phyloP scores from a whole-genome alignment of 2,113 vertebrate genomes.

The Cochlearius cochlearius region DNA sequence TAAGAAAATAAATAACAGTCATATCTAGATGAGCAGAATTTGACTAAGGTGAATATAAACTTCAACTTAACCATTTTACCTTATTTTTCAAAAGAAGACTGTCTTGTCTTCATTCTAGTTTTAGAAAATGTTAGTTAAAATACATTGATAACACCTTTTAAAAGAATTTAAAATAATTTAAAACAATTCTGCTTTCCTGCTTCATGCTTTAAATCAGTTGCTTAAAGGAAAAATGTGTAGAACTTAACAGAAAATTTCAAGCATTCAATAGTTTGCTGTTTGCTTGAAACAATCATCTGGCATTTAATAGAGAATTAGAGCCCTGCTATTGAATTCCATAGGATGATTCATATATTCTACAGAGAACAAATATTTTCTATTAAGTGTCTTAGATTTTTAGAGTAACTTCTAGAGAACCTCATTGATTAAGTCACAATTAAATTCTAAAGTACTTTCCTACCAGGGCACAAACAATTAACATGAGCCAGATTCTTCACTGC shows the following conservation, averaged over 20 bases:
- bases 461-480: background rate
- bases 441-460: background rate
- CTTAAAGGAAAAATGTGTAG: background rate
- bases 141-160: background rate
- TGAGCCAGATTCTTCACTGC: background rate
- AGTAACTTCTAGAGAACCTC: background rate
- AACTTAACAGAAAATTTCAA: background rate
- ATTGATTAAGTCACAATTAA: slow-evolving; percentile 19
- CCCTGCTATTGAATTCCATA: background rate
- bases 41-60: background rate
- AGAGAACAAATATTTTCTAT: background rate
- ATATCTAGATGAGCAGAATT: background rate
- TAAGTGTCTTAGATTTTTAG: background rate
- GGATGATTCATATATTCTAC: background rate
- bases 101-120: background rate
- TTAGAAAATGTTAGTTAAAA: background rate
- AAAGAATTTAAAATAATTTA: background rate
- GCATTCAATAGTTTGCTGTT: background rate
- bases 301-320: background rate
- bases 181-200: background rate
- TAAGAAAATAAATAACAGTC: background rate
- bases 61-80: background rate
- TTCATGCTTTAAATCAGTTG: background rate
- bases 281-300: background rate
- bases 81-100: background rate